These are phyloP conservation scores for Dasysyrphus tricinctus DNA, from an alignment of 2,888 invertebrate species.

Conservation along the genomic window DNA sequence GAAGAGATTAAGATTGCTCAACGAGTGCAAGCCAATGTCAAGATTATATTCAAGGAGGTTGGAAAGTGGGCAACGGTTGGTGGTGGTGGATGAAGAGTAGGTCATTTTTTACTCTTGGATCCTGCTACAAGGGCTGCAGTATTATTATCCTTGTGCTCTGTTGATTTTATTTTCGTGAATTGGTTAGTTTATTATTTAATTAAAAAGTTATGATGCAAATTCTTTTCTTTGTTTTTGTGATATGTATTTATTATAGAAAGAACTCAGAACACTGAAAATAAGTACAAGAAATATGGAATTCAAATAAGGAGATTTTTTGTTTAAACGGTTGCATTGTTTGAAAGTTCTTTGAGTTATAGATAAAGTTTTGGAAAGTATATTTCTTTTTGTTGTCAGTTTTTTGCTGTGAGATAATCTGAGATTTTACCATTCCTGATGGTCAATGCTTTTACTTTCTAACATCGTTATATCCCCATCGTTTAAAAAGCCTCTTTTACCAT, in stretches of 20 bases:
- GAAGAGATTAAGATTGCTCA: slow-evolving; percentile 56
- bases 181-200: slow-evolving; percentile 27
- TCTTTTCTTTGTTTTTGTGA: background rate
- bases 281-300: background rate
- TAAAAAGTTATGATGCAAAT: background rate
- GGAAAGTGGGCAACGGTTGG: background rate
- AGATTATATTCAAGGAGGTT: too few relatives aligned
- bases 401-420: too few relatives aligned
- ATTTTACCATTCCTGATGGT: too few relatives aligned
- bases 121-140: background rate
- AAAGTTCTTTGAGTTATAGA: background rate
- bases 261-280: background rate
- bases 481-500: background rate
- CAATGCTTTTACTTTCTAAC: too few relatives aligned
- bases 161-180: slow-evolving; percentile 7
- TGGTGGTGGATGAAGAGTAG: background rate
- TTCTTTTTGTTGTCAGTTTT: too few relatives aligned
- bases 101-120: background rate
- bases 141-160: slow-evolving; percentile 12
- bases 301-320: background rate
- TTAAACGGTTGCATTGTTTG: background rate
- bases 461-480: background rate
- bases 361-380: background rate
- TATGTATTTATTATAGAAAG: background rate
- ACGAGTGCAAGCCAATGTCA: slow-evolving; percentile 61